A percentile compares a stretch with the other conserved stretches of the same genome.
Evolutionary conservation across 1,140 invertebrate species (phyloP).

Genomic region (Limonius californicus): DNA sequence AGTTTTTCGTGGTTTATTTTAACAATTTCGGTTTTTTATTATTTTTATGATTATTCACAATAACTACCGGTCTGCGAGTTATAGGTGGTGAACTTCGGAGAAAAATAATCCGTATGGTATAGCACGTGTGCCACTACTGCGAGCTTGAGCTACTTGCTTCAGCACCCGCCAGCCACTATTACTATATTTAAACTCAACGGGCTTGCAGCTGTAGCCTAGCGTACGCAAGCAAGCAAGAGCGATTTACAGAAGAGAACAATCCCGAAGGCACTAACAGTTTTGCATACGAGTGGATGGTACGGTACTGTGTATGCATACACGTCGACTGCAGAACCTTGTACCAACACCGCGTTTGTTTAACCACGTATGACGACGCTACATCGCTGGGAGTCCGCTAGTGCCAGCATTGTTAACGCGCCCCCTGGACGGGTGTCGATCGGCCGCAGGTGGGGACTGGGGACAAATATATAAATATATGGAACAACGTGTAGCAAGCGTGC

Average conservation of each 20-base stretch:
- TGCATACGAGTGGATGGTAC: not conserved
- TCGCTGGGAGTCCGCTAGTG: not conserved
- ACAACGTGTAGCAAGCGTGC: not conserved
- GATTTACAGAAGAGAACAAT: not conserved
- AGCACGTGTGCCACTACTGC: slow-evolving; percentile 8
- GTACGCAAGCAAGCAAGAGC: not conserved
- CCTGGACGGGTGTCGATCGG: slow-evolving; percentile 9
- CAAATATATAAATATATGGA: not conserved
- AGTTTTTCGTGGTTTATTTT: too few species aligned
- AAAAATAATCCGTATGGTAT: not conserved
- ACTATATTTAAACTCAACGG: slow-evolving; percentile 6
- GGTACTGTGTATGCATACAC: not conserved
- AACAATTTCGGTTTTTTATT: not conserved
- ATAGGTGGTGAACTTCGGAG: not conserved
- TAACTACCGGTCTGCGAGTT: not conserved
- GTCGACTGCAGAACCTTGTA: not conserved
- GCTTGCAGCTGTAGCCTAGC: slow-evolving; percentile 8
- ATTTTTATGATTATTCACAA: not conserved
- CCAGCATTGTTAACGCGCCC: slow-evolving; percentile 12
- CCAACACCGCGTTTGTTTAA: not conserved
- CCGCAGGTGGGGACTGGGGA: slow-evolving; percentile 6
- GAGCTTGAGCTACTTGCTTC: slow-evolving; percentile 8
- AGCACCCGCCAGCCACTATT: slow-evolving; percentile 8
- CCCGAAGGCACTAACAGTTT: not conserved
- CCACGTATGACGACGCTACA: slow-evolving; percentile 2